Evolutionary conservation across 2,797 vertebrate genomes (phyloP).

Genomic region (Argyrosomus regius): DNA sequence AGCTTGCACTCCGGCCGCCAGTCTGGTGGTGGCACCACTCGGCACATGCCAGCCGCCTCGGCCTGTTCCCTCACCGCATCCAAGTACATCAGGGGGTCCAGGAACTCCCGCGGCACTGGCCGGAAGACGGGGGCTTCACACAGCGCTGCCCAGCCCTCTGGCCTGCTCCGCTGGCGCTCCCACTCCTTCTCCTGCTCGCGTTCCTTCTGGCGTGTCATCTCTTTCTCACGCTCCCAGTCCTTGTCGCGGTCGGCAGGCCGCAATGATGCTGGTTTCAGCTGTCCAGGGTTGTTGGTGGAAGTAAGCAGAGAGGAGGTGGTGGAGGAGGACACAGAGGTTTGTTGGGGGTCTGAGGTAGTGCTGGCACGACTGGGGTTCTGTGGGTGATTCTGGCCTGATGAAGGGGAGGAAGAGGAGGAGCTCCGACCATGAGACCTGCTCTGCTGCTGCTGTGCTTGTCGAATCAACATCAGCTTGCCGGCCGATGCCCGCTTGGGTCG

Average conservation of each 20-base stretch:
- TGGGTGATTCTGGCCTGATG: constrained; percentile 89
- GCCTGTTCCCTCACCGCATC: constrained; percentile 93
- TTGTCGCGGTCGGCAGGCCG: constrained; percentile 78
- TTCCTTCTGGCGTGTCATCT: constrained; percentile 82
- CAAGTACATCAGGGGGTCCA: constrained; percentile 97
- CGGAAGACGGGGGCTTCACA: constrained; percentile 92
- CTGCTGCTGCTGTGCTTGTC: constrained; percentile 94
- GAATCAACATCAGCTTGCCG: constrained; percentile 92
- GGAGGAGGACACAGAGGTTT: constrained; percentile 85
- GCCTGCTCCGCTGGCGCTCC: constrained; percentile 86
- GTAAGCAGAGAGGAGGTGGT: constrained; percentile 81
- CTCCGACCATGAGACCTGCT: constrained; percentile 81
- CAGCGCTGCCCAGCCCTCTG: constrained; percentile 90
- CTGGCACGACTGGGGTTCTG: constrained; percentile 86
- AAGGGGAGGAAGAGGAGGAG: constrained; percentile 89
- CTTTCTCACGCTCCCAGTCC: constrained; percentile 82
- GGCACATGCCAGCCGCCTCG: constrained; percentile 95
- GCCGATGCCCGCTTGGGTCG: constrained; percentile 94
- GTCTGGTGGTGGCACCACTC: constrained; percentile 94
- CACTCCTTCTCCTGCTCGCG: constrained; percentile 86
- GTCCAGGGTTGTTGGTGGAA: constrained; percentile 70
- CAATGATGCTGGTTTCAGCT: constrained; percentile 88
- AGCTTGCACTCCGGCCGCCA: constrained; percentile 99
- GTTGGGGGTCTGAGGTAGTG: constrained; percentile 95
- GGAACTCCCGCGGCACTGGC: constrained; percentile 94